These are phyloP conservation scores for Cylindroiulus punctatus DNA, from an alignment of 2,888 invertebrate genomes.

Conservation along the genomic window DNA sequence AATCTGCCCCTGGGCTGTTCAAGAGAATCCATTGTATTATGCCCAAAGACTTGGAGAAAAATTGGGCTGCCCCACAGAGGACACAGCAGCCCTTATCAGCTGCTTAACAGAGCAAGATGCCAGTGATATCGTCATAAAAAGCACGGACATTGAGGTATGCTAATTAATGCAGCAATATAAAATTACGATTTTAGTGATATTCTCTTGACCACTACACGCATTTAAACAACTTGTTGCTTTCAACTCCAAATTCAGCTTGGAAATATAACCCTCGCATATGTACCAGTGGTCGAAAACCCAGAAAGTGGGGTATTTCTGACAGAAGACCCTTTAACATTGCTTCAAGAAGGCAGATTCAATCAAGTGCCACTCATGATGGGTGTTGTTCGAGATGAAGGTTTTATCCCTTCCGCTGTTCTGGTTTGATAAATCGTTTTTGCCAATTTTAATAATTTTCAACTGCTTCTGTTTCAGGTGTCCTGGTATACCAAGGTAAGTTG, in stretches of 20 bases:
- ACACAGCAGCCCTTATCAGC: neutral
- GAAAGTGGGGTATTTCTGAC: slow-evolving; percentile 33
- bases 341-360: slow-evolving; percentile 53
- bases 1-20: too few species aligned
- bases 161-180: too few species aligned
- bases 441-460: neutral
- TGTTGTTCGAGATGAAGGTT: slow-evolving; percentile 50
- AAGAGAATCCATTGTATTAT: too few species aligned
- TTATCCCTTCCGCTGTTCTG: too few species aligned
- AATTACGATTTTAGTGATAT: too few species aligned
- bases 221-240: too few species aligned
- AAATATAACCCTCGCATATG: slow-evolving; percentile 22
- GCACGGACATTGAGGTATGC: neutral
- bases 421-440: neutral
- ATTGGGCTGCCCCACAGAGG: too few species aligned
- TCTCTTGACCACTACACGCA: too few species aligned
- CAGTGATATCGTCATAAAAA: neutral
- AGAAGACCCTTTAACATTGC: slow-evolving; percentile 52
- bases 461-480: neutral
- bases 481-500: slow-evolving; percentile 35
- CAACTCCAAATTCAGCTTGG: too few species aligned
- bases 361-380: slow-evolving; percentile 49
- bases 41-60: too few species aligned
- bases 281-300: slow-evolving; percentile 53
- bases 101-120: neutral